Evolutionary conservation across 2,888 invertebrate species (phyloP).

Genomic region (Stratiomys singularior): DNA sequence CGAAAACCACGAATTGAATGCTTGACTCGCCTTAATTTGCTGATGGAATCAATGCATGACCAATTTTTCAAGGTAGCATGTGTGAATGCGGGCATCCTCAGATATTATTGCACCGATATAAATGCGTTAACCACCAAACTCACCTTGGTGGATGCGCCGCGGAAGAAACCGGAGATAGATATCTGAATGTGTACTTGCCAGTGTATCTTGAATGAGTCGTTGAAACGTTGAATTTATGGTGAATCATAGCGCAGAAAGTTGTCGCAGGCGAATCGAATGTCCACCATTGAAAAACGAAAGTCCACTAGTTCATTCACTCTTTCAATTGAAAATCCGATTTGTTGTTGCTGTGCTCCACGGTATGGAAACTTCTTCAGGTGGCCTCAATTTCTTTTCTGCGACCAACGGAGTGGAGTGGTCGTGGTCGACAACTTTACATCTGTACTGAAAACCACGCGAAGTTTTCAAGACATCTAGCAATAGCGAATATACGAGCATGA

Average conservation of each 20-base stretch:
- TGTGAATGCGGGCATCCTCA: not conserved
- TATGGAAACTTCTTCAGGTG: conserved; percentile 22
- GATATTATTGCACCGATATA: not conserved
- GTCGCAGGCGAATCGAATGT: not conserved
- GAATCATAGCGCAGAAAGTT: conserved; percentile 13
- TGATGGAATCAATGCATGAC: not conserved
- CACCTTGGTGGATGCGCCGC: not conserved
- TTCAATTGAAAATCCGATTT: conserved; percentile 2
- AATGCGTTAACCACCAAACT: conserved; percentile 2
- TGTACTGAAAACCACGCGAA: too few species aligned
- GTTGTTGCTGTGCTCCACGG: not conserved
- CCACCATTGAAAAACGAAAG: conserved; percentile 49
- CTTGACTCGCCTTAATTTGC: not conserved
- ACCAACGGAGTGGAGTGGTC: not conserved
- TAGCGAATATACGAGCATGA: not conserved
- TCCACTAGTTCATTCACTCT: conserved; percentile 50
- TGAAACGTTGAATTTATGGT: not conserved
- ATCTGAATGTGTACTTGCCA: not conserved
- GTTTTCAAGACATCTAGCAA: not conserved
- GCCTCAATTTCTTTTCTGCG: conserved; percentile 39
- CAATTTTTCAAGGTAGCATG: not conserved
- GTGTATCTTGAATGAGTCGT: conserved; percentile 2
- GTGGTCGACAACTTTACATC: too few species aligned
- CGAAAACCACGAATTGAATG: not conserved
- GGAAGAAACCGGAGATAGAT: conserved; percentile 21